Conservation (phyloP, 2,888 invertebrate species). For the Chromoteleia sp. region DNA sequence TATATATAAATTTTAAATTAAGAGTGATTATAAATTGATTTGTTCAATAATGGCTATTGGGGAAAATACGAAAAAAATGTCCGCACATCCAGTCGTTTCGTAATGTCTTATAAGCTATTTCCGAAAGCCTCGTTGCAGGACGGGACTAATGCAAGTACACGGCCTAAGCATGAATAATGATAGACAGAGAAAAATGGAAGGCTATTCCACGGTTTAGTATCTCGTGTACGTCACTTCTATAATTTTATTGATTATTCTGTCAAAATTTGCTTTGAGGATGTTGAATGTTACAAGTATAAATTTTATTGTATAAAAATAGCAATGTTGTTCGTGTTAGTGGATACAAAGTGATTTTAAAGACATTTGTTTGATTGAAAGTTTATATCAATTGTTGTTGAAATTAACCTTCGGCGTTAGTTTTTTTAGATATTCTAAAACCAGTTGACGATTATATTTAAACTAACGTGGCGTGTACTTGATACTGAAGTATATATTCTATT, state of each 20-base stretch:
- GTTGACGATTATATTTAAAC: neutral
- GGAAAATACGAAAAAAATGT: too few relatives aligned
- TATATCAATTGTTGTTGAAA: conserved; percentile 10
- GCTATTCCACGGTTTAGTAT: conserved; percentile 40
- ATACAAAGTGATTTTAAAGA: neutral
- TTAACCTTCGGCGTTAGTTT: neutral
- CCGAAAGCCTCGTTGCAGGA: conserved; percentile 46
- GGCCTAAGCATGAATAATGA: conserved; percentile 67
- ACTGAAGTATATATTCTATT: conserved; percentile 33
- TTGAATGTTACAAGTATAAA: conserved; percentile 4
- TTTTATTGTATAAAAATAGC: conserved; percentile 12
- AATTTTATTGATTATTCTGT: neutral
- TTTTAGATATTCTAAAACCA: conserved; percentile 1
- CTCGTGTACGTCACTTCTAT: conserved; percentile 41
- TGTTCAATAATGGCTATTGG: too few relatives aligned
- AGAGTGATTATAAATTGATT: too few relatives aligned
- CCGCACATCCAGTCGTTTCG: conserved; percentile 18
- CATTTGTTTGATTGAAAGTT: neutral
- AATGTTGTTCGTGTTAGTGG: neutral
- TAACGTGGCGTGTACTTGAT: conserved; percentile 27
- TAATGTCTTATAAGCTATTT: conserved; percentile 56
- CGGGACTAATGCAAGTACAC: conserved; percentile 65
- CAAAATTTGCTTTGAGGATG: neutral
- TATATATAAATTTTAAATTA: too few relatives aligned
- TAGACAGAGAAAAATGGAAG: conserved; percentile 48